Evolutionary conservation across 2,113 vertebrate genomes (phyloP), one percentile per base, ranked within the genome.

Genomic region (Periophthalmodon schlosseri): DNA sequence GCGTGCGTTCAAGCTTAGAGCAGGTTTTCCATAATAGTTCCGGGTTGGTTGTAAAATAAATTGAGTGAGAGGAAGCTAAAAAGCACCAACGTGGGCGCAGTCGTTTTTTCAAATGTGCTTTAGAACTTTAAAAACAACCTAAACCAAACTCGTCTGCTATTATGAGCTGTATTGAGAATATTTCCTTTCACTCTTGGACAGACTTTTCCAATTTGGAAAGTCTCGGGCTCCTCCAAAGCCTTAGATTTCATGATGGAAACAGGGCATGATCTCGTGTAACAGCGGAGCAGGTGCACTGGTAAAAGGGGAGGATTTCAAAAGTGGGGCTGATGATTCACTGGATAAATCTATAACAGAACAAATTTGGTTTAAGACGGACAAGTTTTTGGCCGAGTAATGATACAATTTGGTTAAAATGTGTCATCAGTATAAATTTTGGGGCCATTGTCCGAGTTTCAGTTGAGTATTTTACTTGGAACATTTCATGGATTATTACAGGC

Each of bases 161-260:
- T 18, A 64, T 64, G 23, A 20, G 61, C 33, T 20, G 16, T 64
- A 64, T 64, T 64, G 61, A 18, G 18, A 28, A 64, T 64, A 34
- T 18, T 34, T 63, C 33, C 28, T 63, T 63, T 63, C 15, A 1
- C 60, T 63, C 34, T 18, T 11, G 8, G 34, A 65, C 63, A 65
- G 63, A 20, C 63, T 44, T 65, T 65, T 65, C 63, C 34, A 12
- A 65, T 36, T 34, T 44, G 63, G 63, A 65, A 65, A 65, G 18
- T 65, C 18, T 13, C 18, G 14, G 2, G 33, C 34, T 65, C 63
- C 63, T 65, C 63, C 63, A 36, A 65, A 20, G 18, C 34, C 8
- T 20, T 20, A 20, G 16, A 65, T 65, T 65, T 65, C 63, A 65
- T 44, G 34, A 65, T n/a, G 33, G 63, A 65, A 65, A 65, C 39